A percentile compares a stretch with the other conserved stretches of the same genome.
phyloP scores from a whole-genome alignment of 1,140 invertebrate species.

The Bicyclus anynana region DNA sequence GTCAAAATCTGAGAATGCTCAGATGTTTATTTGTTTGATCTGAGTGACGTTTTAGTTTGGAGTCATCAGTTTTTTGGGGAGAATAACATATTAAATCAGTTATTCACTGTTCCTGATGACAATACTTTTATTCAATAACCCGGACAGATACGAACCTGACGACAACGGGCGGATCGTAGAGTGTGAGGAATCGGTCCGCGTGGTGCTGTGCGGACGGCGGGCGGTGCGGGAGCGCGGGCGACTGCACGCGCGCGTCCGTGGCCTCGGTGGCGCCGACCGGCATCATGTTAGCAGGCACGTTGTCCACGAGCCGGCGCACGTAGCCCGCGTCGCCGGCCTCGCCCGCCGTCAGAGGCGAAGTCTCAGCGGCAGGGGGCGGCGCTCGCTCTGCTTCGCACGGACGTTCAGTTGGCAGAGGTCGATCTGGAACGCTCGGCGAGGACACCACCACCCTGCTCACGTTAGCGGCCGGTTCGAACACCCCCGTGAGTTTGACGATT shows the following conservation, averaged over 20 bases:
- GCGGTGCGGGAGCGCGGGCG: conserved; percentile 63
- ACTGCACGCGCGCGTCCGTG: conserved; percentile 62
- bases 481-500: conserved; percentile 59
- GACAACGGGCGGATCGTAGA: conserved; percentile 60
- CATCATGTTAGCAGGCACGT: conserved; percentile 44
- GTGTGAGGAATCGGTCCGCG: conserved; percentile 51
- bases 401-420: conserved; percentile 21
- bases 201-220: conserved; percentile 50
- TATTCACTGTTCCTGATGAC: too few relatives aligned
- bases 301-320: conserved; percentile 42
- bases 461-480: conserved; percentile 42
- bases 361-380: conserved; percentile 14
- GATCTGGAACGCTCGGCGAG: conserved; percentile 19
- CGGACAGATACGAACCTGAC: conserved; percentile 36
- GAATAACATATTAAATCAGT: too few relatives aligned
- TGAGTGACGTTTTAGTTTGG: too few relatives aligned
- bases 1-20: too few relatives aligned
- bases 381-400: conserved; percentile 20
- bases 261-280: conserved; percentile 57
- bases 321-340: conserved; percentile 24
- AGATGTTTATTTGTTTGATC: too few relatives aligned
- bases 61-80: too few relatives aligned
- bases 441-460: conserved; percentile 20
- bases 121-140: too few relatives aligned
- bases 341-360: conserved; percentile 14